Evolutionary conservation across 92 coral and sea anemone genomes (phyloP), one percentile per base, ranked within the genome.

Genomic region (Galaxea fascicularis): DNA sequence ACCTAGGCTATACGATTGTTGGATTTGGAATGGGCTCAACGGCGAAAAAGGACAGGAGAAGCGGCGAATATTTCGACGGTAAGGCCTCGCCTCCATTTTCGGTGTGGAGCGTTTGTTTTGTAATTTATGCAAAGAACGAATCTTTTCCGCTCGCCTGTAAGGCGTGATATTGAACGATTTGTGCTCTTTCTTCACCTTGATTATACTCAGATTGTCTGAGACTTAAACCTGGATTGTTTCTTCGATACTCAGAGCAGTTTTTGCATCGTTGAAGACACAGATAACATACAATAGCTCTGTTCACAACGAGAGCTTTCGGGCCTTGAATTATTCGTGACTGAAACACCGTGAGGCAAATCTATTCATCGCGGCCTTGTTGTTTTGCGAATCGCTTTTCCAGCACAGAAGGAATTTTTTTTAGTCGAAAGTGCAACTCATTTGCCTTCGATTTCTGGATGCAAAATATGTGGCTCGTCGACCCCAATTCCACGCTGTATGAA

Each of bases 11-110:
- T 63, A 66, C 68, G 46, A 45, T 54, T 87, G 87, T 81, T 35
- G 39, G 92, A 82, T 72, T 94, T 90, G 89, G 89, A 75, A 94
- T 94, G 98, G 95, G 95, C 71, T 89, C 93, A 62, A 94, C 85
- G 63, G 89, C 94, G 59, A 94, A 94, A 90, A 92, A 84, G 49
- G 91, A 82, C 76, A 94, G 89, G 87, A 89, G 85, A 83, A 89
- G 81, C 89, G 87, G 84, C 85, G 95, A 92, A 84, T 76, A 27
- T 82, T 66, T 94, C 85, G 84, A 84, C 58, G 95, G 98, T 94
- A 84, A 94, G 98, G 86, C 95, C 92, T 85, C 87, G 90, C 95
- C 94, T 91, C 93, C 88, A 51, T 86, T 77, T 70, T 84, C 82
- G 84, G 82, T 81, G 74, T 65, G 74, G 90, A 76, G 87, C 80